phyloP scores from a whole-genome alignment of 2,113 vertebrate genomes.

The Barnardius zonarius region DNA sequence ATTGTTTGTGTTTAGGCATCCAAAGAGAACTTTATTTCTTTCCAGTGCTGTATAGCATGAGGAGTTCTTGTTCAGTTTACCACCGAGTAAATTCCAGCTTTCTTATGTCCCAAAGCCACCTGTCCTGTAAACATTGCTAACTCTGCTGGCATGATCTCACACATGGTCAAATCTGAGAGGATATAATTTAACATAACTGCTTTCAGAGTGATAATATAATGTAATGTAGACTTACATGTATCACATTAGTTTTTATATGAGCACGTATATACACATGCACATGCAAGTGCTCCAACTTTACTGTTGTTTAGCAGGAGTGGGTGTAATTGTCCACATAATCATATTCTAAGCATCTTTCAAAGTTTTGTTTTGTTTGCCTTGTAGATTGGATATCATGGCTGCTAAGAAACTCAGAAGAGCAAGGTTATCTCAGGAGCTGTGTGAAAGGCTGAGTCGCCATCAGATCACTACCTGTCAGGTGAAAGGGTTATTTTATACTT shows the following conservation, averaged over 20 bases:
- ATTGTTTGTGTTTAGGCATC: background rate
- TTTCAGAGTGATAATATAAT: background rate
- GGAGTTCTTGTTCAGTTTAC: background rate
- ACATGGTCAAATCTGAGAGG: background rate
- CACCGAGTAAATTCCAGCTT: background rate
- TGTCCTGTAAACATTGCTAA: background rate
- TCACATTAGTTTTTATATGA: background rate
- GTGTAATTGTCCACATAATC: background rate
- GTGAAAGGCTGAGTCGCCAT: constrained; percentile 76
- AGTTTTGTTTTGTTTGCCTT: background rate
- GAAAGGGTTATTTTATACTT: background rate
- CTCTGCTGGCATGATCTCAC: background rate
- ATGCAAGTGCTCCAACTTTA: fast-evolving
- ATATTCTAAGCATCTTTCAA: background rate
- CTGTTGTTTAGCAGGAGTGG: background rate
- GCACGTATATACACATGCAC: too few relatives aligned
- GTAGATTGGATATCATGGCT: constrained; percentile 66
- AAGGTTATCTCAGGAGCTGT: constrained; percentile 74
- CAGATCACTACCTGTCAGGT: constrained; percentile 82
- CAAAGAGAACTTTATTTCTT: background rate
- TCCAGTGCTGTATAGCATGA: background rate
- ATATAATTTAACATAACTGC: background rate
- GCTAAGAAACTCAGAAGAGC: constrained; percentile 79
- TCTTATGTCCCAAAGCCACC: background rate
- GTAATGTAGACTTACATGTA: fast-evolving